Conservation (phyloP, 1,140 invertebrate species). For the Liolophura sinensis region DNA sequence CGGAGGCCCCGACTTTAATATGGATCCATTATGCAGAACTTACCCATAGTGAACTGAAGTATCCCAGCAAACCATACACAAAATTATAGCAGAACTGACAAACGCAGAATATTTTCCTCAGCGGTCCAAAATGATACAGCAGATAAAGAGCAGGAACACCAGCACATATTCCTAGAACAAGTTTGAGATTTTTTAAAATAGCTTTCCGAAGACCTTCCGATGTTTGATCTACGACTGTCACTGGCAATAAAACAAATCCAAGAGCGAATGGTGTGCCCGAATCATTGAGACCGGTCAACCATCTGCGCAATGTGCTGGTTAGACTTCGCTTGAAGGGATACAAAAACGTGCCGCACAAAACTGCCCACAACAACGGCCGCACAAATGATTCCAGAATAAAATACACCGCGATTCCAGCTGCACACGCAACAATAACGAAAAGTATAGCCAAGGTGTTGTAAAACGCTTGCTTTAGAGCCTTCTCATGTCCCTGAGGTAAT, state of each 20-base stretch:
- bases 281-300: constrained; percentile 64
- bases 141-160: constrained; percentile 47
- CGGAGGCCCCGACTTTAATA: not conserved
- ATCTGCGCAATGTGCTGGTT: constrained; percentile 70
- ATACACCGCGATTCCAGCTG: constrained; percentile 69
- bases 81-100: constrained; percentile 36
- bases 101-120: constrained; percentile 40
- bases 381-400: constrained; percentile 87
- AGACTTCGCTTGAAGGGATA: constrained; percentile 85
- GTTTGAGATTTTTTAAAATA: constrained; percentile 45
- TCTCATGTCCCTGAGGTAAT: constrained; percentile 68
- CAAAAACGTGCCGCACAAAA: constrained; percentile 86
- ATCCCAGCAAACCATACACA: constrained; percentile 48
- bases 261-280: constrained; percentile 64
- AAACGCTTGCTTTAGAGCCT: constrained; percentile 66
- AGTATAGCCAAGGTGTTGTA: constrained; percentile 56
- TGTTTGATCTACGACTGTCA: constrained; percentile 71
- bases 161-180: constrained; percentile 39
- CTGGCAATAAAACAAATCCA: constrained; percentile 73
- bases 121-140: constrained; percentile 53
- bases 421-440: constrained; percentile 48
- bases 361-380: constrained; percentile 89
- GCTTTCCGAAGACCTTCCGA: constrained; percentile 71
- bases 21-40: constrained; percentile 13
- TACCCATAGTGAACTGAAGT: constrained; percentile 55